These are phyloP conservation scores for Amblyraja radiata DNA, from an alignment of 2,797 vertebrate genomes.

Conservation along the genomic window DNA sequence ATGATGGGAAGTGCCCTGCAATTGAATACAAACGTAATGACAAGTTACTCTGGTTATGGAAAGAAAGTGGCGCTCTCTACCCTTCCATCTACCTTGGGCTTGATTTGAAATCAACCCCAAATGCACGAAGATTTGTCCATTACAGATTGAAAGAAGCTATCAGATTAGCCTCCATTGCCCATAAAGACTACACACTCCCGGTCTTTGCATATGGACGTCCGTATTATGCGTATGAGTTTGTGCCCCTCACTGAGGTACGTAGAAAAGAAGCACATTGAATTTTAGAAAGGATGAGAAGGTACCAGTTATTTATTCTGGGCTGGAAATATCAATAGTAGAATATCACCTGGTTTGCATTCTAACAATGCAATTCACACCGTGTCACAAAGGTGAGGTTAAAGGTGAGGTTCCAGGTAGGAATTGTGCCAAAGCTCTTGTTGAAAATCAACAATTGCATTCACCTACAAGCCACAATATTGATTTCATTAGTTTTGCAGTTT, in stretches of 20 bases:
- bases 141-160: constrained; percentile 79
- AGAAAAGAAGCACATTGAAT: background rate
- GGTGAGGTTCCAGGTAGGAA: background rate
- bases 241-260: constrained; percentile 76
- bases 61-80: constrained; percentile 73
- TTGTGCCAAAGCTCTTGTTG: background rate
- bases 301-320: background rate
- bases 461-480: background rate
- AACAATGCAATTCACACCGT: background rate
- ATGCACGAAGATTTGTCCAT: constrained; percentile 79
- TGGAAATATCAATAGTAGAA: background rate
- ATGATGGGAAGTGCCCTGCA: constrained; percentile 75
- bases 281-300: background rate
- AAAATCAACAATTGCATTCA: background rate
- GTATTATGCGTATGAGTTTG: constrained; percentile 78
- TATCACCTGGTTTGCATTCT: background rate
- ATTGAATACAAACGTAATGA: constrained; percentile 75
- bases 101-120: constrained; percentile 69
- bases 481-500: background rate
- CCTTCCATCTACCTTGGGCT: constrained; percentile 80
- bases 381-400: background rate
- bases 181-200: constrained; percentile 64
- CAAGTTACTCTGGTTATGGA: constrained; percentile 81
- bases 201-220: constrained; percentile 83
- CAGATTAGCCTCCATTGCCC: constrained; percentile 72